Conservation (phyloP, 2,113 vertebrate species). For the Aspidoscelis tigris region DNA sequence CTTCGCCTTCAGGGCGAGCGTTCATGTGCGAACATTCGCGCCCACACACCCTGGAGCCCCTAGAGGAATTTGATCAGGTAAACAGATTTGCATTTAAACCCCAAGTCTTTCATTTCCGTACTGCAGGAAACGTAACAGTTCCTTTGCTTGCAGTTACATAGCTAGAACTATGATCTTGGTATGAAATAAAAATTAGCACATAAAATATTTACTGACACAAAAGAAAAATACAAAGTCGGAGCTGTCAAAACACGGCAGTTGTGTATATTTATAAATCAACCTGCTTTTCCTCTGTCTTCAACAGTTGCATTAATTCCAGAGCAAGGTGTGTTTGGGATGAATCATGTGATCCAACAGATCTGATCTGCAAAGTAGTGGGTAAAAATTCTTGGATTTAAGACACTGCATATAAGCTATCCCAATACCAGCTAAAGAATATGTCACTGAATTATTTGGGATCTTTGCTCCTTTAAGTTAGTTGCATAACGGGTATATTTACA, state of each 20-base stretch:
- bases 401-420: too few species aligned
- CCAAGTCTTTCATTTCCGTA: neutral
- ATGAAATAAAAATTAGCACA: constrained; percentile 45
- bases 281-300: neutral
- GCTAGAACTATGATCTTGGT: constrained; percentile 30
- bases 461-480: neutral
- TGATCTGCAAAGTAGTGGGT: neutral
- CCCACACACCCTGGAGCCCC: neutral
- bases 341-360: neutral
- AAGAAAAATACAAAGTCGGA: constrained; percentile 39
- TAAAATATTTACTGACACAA: constrained; percentile 42
- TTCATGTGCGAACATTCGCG: too few species aligned
- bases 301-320: constrained; percentile 39
- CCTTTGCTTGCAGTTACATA: neutral
- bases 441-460: too few species aligned
- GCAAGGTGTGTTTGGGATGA: neutral
- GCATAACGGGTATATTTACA: neutral
- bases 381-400: neutral
- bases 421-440: neutral
- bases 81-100: neutral
- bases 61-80: neutral
- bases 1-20: too few species aligned
- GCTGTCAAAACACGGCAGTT: constrained; percentile 44
- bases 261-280: constrained; percentile 25
- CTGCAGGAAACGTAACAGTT: neutral